phyloP scores from a whole-genome alignment of 2,113 vertebrate genomes.

The Leucoraja erinaceus region DNA sequence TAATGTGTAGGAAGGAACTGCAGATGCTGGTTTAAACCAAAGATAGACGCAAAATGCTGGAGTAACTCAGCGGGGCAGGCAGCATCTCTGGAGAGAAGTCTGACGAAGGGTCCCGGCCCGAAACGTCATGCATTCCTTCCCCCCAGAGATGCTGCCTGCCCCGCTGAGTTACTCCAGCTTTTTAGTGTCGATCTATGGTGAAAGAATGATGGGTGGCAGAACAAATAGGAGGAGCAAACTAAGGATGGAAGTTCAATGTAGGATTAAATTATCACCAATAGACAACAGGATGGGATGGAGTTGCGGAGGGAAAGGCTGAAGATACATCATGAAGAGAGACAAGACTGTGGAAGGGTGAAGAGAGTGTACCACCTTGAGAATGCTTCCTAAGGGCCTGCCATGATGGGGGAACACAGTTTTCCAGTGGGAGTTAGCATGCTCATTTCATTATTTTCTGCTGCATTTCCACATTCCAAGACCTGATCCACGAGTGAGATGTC shows the following conservation, averaged over 20 bases:
- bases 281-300: not conserved
- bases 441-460: not conserved
- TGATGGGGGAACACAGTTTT: not conserved
- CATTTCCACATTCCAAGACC: slow-evolving; percentile 21
- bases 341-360: not conserved
- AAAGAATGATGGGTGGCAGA: not conserved
- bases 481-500: slow-evolving; percentile 28
- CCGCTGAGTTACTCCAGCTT: too few relatives aligned
- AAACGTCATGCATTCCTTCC: too few relatives aligned
- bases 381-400: slow-evolving; percentile 30
- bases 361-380: not conserved
- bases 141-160: too few relatives aligned
- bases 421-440: not conserved
- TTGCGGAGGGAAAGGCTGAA: not conserved
- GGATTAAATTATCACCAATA: not conserved
- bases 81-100: too few relatives aligned
- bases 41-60: too few relatives aligned
- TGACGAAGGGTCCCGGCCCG: too few relatives aligned
- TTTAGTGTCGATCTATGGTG: too few relatives aligned
- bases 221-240: not conserved
- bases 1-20: too few relatives aligned
- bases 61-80: too few relatives aligned
- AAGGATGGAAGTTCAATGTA: not conserved
- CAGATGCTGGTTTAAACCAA: too few relatives aligned
- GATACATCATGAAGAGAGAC: not conserved